A percentile compares a stretch with the other conserved stretches of the same genome.
Conservation (phyloP, 2,888 invertebrate genomes). For the Hedya salicella region DNA sequence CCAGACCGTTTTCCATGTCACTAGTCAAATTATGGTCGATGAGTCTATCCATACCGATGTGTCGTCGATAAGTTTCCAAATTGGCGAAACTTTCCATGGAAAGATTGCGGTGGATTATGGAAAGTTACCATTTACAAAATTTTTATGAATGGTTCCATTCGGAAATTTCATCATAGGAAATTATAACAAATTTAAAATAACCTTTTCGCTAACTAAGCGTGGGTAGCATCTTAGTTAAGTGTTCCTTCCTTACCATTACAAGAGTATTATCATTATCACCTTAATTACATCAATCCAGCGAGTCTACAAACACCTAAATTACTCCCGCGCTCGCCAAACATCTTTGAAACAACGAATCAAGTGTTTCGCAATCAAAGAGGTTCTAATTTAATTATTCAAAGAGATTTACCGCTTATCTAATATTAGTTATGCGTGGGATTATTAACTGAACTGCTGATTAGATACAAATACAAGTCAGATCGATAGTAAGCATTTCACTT, state of each 20-base stretch:
- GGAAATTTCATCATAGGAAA: too few species aligned
- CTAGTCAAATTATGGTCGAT: too few species aligned
- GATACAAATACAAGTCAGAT: not conserved
- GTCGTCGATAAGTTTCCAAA: too few species aligned
- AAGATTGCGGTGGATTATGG: too few species aligned
- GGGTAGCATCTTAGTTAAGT: too few species aligned
- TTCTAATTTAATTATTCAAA: constrained; percentile 38
- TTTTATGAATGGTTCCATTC: too few species aligned
- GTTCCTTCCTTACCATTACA: not conserved
- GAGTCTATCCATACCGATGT: too few species aligned
- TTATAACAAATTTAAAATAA: too few species aligned
- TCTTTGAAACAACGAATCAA: constrained; percentile 23
- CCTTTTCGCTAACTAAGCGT: too few species aligned
- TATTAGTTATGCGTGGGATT: constrained; percentile 24
- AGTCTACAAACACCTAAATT: constrained; percentile 7
- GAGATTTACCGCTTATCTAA: constrained; percentile 29
- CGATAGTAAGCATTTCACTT: not conserved
- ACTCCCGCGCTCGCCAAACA: not conserved
- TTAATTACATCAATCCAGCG: constrained; percentile 7
- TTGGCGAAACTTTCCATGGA: too few species aligned
- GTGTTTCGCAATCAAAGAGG: constrained; percentile 33
- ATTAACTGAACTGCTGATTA: constrained; percentile 22
- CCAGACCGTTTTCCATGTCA: too few species aligned
- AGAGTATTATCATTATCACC: not conserved
- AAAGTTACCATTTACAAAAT: too few species aligned